phyloP scores from a whole-genome alignment of 2,797 vertebrate species.

The Lutjanus campechanus region DNA sequence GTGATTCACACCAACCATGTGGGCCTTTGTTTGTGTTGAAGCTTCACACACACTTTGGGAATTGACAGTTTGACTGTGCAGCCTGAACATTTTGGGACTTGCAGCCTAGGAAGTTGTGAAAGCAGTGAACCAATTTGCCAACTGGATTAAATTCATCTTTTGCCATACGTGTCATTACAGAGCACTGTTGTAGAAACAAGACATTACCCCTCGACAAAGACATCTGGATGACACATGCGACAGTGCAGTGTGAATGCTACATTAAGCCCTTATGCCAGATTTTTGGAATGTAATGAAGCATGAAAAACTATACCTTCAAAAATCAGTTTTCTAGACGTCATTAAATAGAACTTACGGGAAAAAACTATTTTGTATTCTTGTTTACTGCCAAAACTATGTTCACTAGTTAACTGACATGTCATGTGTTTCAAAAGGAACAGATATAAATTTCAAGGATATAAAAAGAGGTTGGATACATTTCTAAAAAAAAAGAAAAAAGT shows the following conservation, averaged over 20 bases:
- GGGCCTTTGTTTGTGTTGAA: slow-evolving; percentile 21
- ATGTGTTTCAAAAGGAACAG: slow-evolving; percentile 62
- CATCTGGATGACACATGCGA: slow-evolving; percentile 63
- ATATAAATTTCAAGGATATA: slow-evolving; percentile 65
- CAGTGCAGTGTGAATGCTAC: slow-evolving; percentile 71
- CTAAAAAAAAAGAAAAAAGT: slow-evolving; percentile 41
- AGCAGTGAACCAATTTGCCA: slow-evolving; percentile 29
- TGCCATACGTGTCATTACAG: slow-evolving; percentile 42
- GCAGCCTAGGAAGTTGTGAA: slow-evolving; percentile 18
- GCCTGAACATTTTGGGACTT: slow-evolving; percentile 24
- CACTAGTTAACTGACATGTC: slow-evolving; percentile 42
- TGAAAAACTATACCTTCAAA: slow-evolving; percentile 57
- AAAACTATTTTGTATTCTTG: slow-evolving; percentile 24
- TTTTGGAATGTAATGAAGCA: slow-evolving; percentile 82
- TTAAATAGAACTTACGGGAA: slow-evolving; percentile 36
- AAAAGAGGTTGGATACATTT: slow-evolving; percentile 66
- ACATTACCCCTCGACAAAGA: slow-evolving; percentile 53
- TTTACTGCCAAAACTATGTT: slow-evolving; percentile 41
- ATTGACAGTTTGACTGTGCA: slow-evolving; percentile 6
- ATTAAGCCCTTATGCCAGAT: slow-evolving; percentile 82
- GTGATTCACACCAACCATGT: slow-evolving; percentile 32
- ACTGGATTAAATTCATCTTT: slow-evolving; percentile 43
- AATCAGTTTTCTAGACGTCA: slow-evolving; percentile 36
- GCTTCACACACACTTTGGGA: slow-evolving; percentile 28
- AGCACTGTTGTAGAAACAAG: slow-evolving; percentile 44